phyloP scores from a whole-genome alignment of 2,113 vertebrate genomes.

The Hystrix brachyura region DNA sequence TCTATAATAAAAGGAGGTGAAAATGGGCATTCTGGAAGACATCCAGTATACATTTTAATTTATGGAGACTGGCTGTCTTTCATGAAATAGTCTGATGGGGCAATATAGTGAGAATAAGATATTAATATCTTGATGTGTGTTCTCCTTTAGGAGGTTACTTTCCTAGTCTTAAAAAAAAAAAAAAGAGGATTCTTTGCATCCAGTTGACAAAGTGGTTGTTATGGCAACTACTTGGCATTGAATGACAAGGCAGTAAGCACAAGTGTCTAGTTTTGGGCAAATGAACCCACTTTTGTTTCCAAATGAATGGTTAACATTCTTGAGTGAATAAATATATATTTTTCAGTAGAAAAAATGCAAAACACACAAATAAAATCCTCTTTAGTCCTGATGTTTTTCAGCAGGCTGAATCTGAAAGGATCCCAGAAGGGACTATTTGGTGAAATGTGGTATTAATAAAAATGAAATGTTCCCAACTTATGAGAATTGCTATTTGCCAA shows the following conservation, averaged over 20 bases:
- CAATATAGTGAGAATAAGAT: background rate
- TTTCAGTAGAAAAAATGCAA: slow-evolving; percentile 48
- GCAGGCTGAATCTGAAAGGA: background rate
- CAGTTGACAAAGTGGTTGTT: slow-evolving; percentile 48
- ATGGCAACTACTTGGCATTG: slow-evolving; percentile 63
- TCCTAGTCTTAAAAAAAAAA: background rate
- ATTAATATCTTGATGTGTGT: background rate
- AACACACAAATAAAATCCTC: slow-evolving; percentile 26
- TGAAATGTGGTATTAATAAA: slow-evolving; percentile 38
- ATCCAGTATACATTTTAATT: background rate
- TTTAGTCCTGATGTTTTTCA: background rate
- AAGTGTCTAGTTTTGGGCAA: slow-evolving; percentile 30
- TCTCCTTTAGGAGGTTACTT: slow-evolving; percentile 31
- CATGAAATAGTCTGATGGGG: background rate
- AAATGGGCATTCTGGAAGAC: background rate
- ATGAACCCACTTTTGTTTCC: background rate
- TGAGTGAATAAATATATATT: background rate
- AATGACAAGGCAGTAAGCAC: slow-evolving; percentile 64
- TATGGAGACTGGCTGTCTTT: background rate
- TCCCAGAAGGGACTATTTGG: slow-evolving; percentile 16
- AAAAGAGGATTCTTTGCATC: background rate
- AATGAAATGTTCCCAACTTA: slow-evolving; percentile 49
- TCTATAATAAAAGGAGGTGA: background rate
- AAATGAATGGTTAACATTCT: slow-evolving; percentile 49
- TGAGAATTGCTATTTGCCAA: slow-evolving; percentile 5